A percentile compares a stretch with the other conserved stretches of the same genome.
Conservation (phyloP, 30 jellyfish, hydroid and myxozoan species). For the Calvadosia cruxmelitensis region DNA sequence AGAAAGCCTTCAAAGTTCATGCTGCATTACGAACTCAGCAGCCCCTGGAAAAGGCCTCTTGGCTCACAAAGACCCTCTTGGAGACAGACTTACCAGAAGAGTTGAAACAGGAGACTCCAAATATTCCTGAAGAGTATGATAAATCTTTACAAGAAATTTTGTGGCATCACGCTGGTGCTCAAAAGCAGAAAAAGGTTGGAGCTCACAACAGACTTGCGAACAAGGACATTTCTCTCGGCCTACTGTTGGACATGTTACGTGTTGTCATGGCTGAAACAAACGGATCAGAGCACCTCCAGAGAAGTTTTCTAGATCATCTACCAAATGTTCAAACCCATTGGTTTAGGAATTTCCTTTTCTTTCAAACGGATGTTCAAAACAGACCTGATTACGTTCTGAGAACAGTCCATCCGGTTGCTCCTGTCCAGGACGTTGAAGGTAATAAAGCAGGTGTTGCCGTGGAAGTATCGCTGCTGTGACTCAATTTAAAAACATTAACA, state of each 20-base stretch:
- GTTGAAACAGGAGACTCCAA: background rate
- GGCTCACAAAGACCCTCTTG: constrained; percentile 81
- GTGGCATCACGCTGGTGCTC: constrained; percentile 39
- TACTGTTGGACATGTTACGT: constrained; percentile 39
- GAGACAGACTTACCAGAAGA: constrained; percentile 53
- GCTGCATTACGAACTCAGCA: constrained; percentile 16
- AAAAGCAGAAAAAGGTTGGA: constrained; percentile 3
- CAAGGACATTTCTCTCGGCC: constrained; percentile 55
- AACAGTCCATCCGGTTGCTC: constrained; percentile 6
- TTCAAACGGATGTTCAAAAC: constrained; percentile 16
- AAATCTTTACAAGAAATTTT: constrained; percentile 22
- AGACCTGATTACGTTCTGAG: constrained; percentile 28
- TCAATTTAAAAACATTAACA: too few species aligned
- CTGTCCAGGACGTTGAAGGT: background rate
- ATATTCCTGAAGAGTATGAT: background rate
- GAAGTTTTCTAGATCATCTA: constrained; percentile 5
- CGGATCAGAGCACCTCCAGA: constrained; percentile 9
- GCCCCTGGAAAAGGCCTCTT: constrained; percentile 30
- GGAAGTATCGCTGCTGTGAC: too few species aligned
- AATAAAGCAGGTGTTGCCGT: too few species aligned
- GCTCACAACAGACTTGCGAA: constrained; percentile 24
- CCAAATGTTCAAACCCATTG: constrained; percentile 44
- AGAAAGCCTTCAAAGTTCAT: constrained; percentile 32
- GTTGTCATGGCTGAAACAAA: constrained; percentile 21
- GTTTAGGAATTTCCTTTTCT: constrained; percentile 33